Base-by-base conservation (phyloP, 2,797 vertebrate genomes). In the Scleropages formosus region DNA sequence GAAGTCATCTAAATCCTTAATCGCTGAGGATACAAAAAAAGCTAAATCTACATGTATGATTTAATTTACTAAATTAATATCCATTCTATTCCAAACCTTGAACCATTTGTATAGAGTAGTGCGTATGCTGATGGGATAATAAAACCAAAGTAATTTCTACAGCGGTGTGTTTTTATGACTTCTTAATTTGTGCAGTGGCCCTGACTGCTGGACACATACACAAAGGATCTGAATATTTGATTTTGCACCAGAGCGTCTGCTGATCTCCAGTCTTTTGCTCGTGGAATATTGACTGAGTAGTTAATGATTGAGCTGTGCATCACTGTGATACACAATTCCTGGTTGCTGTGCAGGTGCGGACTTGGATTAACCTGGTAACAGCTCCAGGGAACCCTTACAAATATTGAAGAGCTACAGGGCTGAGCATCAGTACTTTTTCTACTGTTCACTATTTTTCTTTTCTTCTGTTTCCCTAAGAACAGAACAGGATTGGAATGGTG, bases 241-340 rank as follows among this genome's bases (percentile, higher is more conserved):
- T 75, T 85, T 85, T 84, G 76, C 80, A 85, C 82, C 71, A 39
- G 79, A 75, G 11, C 68, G 65, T 24, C 72, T 47, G 65, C 58
- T 80, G 76, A 81, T 80, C 77, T 49, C 65, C 76, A 61, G 76
- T 77, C 65, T 65, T 65, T 70, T 24, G 44, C 71, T 8, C 62
- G 80, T 73, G 74, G 78, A 79, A 76, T 82, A 78, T 82, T 83
- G 78, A 86, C 80, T 80, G 73, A 75, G 66, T 22, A 73, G 90
- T 91, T 89, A 93, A 93, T 92, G 83, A 91, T 93, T 90, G 66
- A 90, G 86, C 53, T 71, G 79, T 11, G 75, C 81, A 64, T 74
- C 78, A 77, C 78, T 80, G 78, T 78, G 69, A 78, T 81, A 72
- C 70, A 64, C 63, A 53, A 77, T 65, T 78, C 51, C 24, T 72